Conservation (phyloP, 2,113 vertebrate species). For the Morone saxatilis region DNA sequence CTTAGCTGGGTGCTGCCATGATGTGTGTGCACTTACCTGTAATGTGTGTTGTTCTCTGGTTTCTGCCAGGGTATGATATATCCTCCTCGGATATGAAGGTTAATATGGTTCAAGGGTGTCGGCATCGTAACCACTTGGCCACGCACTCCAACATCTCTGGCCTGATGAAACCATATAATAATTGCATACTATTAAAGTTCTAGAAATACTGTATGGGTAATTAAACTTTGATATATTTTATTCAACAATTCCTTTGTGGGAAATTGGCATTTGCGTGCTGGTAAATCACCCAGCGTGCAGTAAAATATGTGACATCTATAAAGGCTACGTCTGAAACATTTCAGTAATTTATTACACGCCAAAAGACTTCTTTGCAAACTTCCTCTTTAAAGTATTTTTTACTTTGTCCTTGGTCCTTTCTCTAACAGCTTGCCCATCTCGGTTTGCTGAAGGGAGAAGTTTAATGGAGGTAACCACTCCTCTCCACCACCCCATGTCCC, state of each 20-base stretch:
- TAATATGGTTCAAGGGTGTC: constrained; percentile 71
- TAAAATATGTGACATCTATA: constrained; percentile 22
- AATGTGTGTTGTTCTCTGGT: constrained; percentile 66
- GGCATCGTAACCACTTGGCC: constrained; percentile 18
- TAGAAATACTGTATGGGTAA: not conserved
- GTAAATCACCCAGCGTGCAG: constrained; percentile 12
- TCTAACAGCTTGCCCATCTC: not conserved
- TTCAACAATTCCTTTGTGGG: constrained; percentile 8
- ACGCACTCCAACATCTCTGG: constrained; percentile 34
- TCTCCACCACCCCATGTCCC: not conserved
- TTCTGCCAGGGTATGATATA: constrained; percentile 78
- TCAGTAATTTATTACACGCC: not conserved
- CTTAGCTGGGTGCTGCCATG: not conserved
- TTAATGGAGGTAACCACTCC: constrained; percentile 40
- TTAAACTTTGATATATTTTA: constrained; percentile 28
- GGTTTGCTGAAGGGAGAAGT: constrained; percentile 10
- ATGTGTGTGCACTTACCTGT: constrained; percentile 66
- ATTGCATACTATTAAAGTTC: constrained; percentile 1
- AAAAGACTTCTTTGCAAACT: constrained; percentile 5
- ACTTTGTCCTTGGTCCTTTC: not conserved
- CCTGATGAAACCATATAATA: constrained; percentile 54
- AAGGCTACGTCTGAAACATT: constrained; percentile 22
- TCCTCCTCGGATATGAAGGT: constrained; percentile 79
- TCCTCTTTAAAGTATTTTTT: not conserved
- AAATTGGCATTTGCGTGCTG: not conserved